Conservation (phyloP, 1,140 invertebrate species). For the Daktulosphaira vitifoliae region DNA sequence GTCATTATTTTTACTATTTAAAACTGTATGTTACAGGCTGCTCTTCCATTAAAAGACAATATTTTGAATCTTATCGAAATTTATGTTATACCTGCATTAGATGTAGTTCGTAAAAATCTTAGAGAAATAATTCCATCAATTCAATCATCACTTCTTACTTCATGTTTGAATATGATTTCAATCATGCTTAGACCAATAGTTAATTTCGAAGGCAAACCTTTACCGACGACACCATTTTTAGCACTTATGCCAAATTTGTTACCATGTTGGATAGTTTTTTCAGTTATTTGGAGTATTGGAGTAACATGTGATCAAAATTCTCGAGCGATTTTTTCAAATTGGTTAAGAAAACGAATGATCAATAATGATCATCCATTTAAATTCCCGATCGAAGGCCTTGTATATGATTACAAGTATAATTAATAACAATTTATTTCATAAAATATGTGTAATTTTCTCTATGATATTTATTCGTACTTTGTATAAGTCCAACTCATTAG, state of each 20-base stretch:
- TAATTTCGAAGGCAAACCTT: too few relatives aligned
- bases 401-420: conserved; percentile 63
- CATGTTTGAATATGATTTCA: too few relatives aligned
- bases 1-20: conserved; percentile 56
- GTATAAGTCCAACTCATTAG: too few relatives aligned
- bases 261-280: conserved; percentile 66
- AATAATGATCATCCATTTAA: conserved; percentile 47
- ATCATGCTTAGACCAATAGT: too few relatives aligned
- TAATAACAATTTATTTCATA: too few relatives aligned
- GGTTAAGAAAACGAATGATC: conserved; percentile 43
- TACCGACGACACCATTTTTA: too few relatives aligned
- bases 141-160: too few relatives aligned
- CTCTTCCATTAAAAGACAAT: conserved; percentile 43
- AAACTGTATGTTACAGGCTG: neutral
- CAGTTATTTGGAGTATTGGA: conserved; percentile 72
- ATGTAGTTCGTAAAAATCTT: conserved; percentile 52
- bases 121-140: conserved; percentile 45
- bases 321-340: conserved; percentile 60
- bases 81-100: neutral
- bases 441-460: too few relatives aligned
- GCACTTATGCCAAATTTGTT: conserved; percentile 51
- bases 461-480: too few relatives aligned
- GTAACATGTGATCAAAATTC: conserved; percentile 64
- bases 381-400: conserved; percentile 56
- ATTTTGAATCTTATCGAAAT: conserved; percentile 61